These are phyloP conservation scores for Beroe ovata DNA, from an alignment of 37 sponge, comb jelly and placozoan genomes.

Conservation along the genomic window DNA sequence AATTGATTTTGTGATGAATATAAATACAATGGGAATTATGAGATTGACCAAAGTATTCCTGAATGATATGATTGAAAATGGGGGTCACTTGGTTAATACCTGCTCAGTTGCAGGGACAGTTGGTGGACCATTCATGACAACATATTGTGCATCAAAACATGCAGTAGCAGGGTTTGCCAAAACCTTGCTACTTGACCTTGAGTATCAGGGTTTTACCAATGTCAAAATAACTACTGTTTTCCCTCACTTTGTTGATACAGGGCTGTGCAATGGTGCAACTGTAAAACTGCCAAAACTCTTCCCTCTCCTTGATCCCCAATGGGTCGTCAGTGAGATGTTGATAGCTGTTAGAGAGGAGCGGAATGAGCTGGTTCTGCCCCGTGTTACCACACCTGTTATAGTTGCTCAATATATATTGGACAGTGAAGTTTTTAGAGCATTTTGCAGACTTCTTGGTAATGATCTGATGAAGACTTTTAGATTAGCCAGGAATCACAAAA, in stretches of 20 bases:
- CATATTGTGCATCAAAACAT: conserved; percentile 29
- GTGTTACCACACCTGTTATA: background rate
- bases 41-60: conserved; percentile 9
- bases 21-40: conserved; percentile 41
- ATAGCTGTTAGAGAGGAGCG: conserved; percentile 5
- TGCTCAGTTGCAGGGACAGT: conserved; percentile 29
- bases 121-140: conserved; percentile 33
- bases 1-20: conserved; percentile 38
- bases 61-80: conserved; percentile 33
- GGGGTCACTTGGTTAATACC: conserved; percentile 17
- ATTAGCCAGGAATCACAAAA: background rate
- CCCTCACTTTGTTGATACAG: conserved; percentile 36
- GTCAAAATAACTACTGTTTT: conserved; percentile 52
- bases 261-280: conserved; percentile 21
- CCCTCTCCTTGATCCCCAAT: conserved; percentile 18
- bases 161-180: conserved; percentile 37
- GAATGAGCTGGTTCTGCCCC: conserved; percentile 28
- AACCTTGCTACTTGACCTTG: conserved; percentile 10
- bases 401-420: background rate
- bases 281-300: conserved; percentile 7
- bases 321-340: conserved; percentile 36
- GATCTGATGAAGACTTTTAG: conserved; percentile 51
- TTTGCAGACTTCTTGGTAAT: conserved; percentile 24
- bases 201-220: background rate
- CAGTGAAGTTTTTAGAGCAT: conserved; percentile 7